Conservation (phyloP, 1,140 invertebrate species). For the Brachionus paranguensis region DNA sequence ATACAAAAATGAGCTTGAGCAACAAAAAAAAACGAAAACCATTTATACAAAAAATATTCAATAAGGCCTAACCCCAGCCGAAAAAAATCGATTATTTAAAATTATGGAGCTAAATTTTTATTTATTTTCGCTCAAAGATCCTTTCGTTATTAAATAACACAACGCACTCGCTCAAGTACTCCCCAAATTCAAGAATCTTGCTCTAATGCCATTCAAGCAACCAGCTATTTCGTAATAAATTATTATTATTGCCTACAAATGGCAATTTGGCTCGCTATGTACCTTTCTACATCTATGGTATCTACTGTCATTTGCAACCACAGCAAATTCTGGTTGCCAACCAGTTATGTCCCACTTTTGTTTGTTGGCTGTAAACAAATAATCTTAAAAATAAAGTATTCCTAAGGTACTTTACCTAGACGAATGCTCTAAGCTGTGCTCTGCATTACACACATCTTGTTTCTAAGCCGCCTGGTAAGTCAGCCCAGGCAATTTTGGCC, state of each 20-base stretch:
- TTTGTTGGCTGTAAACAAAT: not conserved
- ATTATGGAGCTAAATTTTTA: constrained; percentile 28
- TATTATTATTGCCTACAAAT: constrained; percentile 25
- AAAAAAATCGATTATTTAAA: constrained; percentile 35
- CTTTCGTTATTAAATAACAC: constrained; percentile 32
- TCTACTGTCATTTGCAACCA: not conserved
- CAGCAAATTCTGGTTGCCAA: not conserved
- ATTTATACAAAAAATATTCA: constrained; percentile 26
- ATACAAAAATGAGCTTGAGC: constrained; percentile 1
- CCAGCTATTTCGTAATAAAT: constrained; percentile 17
- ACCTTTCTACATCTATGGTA: not conserved
- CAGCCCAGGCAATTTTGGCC: not conserved
- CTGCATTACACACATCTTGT: not conserved
- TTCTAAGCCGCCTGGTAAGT: not conserved
- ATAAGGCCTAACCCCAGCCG: constrained; percentile 10
- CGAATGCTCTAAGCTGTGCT: not conserved
- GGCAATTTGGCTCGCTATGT: not conserved
- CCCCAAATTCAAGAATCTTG: constrained; percentile 9
- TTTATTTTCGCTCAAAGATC: constrained; percentile 31
- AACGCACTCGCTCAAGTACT: not conserved
- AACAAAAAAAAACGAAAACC: not conserved
- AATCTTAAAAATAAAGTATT: not conserved
- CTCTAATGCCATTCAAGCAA: constrained; percentile 11
- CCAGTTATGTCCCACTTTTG: not conserved
- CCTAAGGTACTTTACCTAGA: not conserved